phyloP scores from a whole-genome alignment of 2,113 vertebrate species.

The Pantherophis guttatus region DNA sequence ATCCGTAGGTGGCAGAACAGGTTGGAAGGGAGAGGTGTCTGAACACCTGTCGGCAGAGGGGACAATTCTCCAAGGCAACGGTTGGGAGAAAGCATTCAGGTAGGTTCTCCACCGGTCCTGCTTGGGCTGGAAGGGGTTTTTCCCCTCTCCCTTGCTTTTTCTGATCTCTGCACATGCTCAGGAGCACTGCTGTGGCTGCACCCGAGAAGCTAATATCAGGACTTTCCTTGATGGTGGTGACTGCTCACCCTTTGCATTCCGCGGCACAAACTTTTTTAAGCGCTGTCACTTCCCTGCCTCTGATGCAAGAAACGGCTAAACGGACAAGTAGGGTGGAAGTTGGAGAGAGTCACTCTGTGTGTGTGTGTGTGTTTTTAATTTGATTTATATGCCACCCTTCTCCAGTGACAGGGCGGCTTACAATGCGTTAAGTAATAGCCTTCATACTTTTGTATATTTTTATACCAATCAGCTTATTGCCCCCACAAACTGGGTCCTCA shows the following conservation, averaged over 20 bases:
- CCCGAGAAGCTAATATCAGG: not conserved
- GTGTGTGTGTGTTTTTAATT: too few relatives aligned
- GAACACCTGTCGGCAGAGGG: not conserved
- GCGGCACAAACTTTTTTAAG: not conserved
- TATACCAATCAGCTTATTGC: too few relatives aligned
- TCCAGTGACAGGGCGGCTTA: too few relatives aligned
- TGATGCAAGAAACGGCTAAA: accelerated
- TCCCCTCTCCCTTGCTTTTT: accelerated
- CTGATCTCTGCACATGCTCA: not conserved
- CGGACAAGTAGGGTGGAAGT: too few relatives aligned
- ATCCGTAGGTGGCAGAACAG: not conserved
- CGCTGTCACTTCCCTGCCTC: not conserved
- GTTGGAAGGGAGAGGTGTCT: not conserved
- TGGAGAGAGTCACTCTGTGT: not conserved
- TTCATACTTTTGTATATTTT: too few relatives aligned
- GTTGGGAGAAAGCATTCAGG: not conserved
- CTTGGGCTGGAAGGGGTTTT: not conserved
- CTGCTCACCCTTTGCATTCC: too few relatives aligned
- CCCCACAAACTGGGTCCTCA: too few relatives aligned
- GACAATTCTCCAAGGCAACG: not conserved
- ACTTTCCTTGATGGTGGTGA: not conserved
- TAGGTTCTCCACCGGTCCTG: not conserved
- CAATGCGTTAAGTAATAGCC: too few relatives aligned
- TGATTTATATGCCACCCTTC: too few relatives aligned
- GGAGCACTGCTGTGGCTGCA: not conserved